These are phyloP conservation scores for Recurvirostra avosetta DNA, from an alignment of 2,113 vertebrate species.

Conservation along the genomic window DNA sequence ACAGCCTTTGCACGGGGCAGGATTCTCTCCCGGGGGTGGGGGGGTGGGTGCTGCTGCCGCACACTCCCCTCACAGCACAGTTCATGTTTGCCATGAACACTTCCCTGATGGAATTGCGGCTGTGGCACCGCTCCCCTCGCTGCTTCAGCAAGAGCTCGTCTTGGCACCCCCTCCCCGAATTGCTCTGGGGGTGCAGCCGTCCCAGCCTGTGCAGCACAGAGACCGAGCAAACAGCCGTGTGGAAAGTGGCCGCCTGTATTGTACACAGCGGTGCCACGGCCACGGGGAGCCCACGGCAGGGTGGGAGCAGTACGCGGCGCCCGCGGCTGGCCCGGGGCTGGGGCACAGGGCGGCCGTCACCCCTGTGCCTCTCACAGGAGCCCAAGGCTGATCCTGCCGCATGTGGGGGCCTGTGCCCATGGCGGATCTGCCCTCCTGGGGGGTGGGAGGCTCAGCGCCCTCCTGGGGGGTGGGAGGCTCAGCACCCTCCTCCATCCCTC, in stretches of 20 bases:
- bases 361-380: rapidly evolving
- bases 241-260: rapidly evolving
- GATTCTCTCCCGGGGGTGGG: background rate
- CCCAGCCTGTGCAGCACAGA: rapidly evolving
- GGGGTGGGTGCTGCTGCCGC: background rate
- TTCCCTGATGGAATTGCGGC: background rate
- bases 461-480: no score
- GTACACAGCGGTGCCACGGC: background rate
- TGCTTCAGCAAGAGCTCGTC: rapidly evolving
- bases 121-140: rapidly evolving
- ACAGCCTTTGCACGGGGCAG: background rate
- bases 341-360: background rate
- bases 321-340: no score
- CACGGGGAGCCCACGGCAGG: rapidly evolving
- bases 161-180: background rate
- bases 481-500: background rate
- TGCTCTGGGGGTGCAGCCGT: background rate
- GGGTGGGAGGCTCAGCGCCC: no score
- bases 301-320: background rate
- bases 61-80: rapidly evolving
- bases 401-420: rapidly evolving
- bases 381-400: background rate
- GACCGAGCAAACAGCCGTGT: rapidly evolving
- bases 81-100: rapidly evolving
- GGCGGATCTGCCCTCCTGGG: background rate